Evolutionary conservation across 1,140 invertebrate genomes (phyloP), one percentile per base, ranked within the genome.

Genomic region (Odontomachus brunneus): DNA sequence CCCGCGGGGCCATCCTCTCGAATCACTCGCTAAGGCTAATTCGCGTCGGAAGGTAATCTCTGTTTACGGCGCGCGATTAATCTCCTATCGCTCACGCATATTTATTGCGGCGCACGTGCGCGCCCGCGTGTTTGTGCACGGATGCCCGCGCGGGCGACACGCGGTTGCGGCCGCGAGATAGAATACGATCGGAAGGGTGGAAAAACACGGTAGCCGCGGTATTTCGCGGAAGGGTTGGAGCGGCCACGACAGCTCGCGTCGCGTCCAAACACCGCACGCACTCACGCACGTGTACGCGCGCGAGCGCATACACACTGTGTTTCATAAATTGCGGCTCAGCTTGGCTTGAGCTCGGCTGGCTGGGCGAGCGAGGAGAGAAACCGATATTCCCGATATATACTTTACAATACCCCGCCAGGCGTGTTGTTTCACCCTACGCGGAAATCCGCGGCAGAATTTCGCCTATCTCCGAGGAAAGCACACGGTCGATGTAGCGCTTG

Each of bases 141-240:
- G 67, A 81, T 55, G 15, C 63, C 72, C 65, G 38, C 69, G 69
- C 48, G 51, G 60, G 55, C 84, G 87, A 88, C 76, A 87, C 59
- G 38, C 55, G 53, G 67, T 83, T 83, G 65, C 62, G 48, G 24
- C 59, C 60, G 76, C 57, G 76, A 71, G 51, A 85, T 75, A 78
- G 83, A 84, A 81, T 81, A 83, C 73, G 76, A 69, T 48, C 73
- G 55, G n/a, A 73, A 71, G 75, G 81, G 83, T 57, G 74, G 78
- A 72, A 72, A 83, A 88, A 86, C 75, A 78, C 87, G 84, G 72
- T 85, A 72, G 69, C 78, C 55, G 74, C 62, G 78, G 67, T 49
- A 59, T 57, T 75, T 84, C 53, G 55, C 72, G 74, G 14, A 76
- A 83, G 67, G 83, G 87, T 84, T 69, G 24, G 71, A 55, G 19